These are phyloP conservation scores for Forbesichthys agassizii DNA, from an alignment of 2,113 vertebrate species.

Conservation along the genomic window DNA sequence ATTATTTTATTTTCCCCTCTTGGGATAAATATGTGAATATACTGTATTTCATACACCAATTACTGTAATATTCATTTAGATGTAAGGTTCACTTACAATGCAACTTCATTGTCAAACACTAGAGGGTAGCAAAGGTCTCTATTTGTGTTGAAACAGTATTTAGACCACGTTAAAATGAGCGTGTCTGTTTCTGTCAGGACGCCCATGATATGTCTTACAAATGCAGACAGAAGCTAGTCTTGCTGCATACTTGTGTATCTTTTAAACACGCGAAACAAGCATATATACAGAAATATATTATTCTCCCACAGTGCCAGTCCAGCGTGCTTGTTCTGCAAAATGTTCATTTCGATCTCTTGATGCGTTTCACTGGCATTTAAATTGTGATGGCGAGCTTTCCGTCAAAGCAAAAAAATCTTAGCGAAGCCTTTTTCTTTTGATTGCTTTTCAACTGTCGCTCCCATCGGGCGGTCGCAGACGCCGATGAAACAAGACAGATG, in stretches of 20 bases:
- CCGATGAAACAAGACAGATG: conserved; percentile 57
- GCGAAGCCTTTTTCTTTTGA: conserved; percentile 23
- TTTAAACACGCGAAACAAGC: too few relatives aligned
- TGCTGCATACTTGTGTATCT: too few relatives aligned
- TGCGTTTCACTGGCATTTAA: conserved; percentile 20
- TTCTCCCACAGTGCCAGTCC: too few relatives aligned
- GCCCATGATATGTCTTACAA: too few relatives aligned
- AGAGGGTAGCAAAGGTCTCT: conserved; percentile 72
- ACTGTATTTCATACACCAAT: neutral
- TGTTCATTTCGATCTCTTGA: neutral
- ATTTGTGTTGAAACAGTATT: conserved; percentile 15
- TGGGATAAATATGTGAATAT: neutral
- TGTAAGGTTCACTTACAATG: conserved; percentile 1
- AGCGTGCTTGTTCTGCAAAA: too few relatives aligned
- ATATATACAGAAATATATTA: too few relatives aligned
- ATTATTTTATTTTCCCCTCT: too few relatives aligned
- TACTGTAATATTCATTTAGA: neutral
- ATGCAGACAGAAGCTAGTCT: too few relatives aligned
- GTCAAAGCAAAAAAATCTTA: conserved; percentile 55
- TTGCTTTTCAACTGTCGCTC: conserved; percentile 33
- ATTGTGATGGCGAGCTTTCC: conserved; percentile 12
- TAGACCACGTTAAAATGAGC: too few relatives aligned
- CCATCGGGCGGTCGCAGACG: conserved; percentile 37
- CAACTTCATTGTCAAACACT: conserved; percentile 47
- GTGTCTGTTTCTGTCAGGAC: neutral